These are phyloP conservation scores for Andrena flavipes DNA, from an alignment of 2,888 invertebrate genomes.

Conservation along the genomic window DNA sequence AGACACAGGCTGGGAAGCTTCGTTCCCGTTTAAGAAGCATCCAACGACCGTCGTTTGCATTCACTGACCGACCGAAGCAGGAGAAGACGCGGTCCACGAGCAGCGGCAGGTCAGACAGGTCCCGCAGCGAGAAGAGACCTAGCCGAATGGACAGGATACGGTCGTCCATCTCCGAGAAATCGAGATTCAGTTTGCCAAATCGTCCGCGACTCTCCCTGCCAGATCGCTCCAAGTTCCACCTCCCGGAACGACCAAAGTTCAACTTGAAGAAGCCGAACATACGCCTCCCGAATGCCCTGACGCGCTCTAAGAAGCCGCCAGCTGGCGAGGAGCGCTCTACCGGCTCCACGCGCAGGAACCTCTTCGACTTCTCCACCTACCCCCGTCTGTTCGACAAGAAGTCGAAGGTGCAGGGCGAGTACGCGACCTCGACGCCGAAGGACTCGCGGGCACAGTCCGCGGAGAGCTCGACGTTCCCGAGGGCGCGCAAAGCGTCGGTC, in stretches of 20 bases:
- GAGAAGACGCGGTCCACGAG: slow-evolving; percentile 81
- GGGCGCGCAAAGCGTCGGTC: slow-evolving; percentile 86
- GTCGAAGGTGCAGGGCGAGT: slow-evolving; percentile 80
- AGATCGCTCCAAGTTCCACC: slow-evolving; percentile 85
- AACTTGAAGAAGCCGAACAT: slow-evolving; percentile 86
- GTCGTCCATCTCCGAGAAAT: slow-evolving; percentile 87
- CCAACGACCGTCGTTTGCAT: slow-evolving; percentile 86
- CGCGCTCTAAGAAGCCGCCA: slow-evolving; percentile 47
- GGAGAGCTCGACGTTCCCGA: slow-evolving; percentile 89
- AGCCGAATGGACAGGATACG: slow-evolving; percentile 87
- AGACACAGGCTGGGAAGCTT: slow-evolving; percentile 90
- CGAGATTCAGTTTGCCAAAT: slow-evolving; percentile 86
- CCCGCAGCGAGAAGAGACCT: slow-evolving; percentile 73
- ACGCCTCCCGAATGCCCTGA: slow-evolving; percentile 79
- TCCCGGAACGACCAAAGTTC: slow-evolving; percentile 86
- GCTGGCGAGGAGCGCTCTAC: slow-evolving; percentile 82
- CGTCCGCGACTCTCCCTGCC: slow-evolving; percentile 87
- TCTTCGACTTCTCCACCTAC: slow-evolving; percentile 92
- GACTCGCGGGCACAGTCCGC: slow-evolving; percentile 84
- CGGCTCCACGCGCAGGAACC: slow-evolving; percentile 86
- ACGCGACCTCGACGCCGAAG: slow-evolving; percentile 86
- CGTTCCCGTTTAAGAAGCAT: slow-evolving; percentile 89
- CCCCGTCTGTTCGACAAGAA: slow-evolving; percentile 88
- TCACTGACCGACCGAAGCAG: slow-evolving; percentile 81
- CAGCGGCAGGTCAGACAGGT: slow-evolving; percentile 71